Base-by-base conservation (phyloP, 1,140 invertebrate genomes). In the Neuroterus valhalla region DNA sequence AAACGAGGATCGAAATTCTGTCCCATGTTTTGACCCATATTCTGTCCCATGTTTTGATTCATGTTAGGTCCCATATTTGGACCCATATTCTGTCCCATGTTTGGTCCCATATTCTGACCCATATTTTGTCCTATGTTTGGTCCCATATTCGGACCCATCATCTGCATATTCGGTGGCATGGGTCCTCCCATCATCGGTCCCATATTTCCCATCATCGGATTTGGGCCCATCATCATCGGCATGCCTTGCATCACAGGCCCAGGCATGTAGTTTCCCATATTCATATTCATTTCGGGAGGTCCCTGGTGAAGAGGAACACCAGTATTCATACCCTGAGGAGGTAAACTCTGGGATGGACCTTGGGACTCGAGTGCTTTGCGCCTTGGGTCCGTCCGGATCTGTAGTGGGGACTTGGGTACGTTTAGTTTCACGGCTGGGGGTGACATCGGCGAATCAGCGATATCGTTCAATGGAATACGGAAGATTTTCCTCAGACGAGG, bases 401-500 rank as follows among this genome's bases (percentile, higher is more conserved):
- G 83, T 0, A 86, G 89, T 50, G 88, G 88, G 0, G 88, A 89
- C 70, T 89, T 90, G 0, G 88, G 88, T 1, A 83, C 86, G 2
- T 89, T 89, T 4, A 81, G 74, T 42, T 85, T 85, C 5, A 85
- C 70, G 4, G 87, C 87, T 38, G 88, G 86, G 0, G 89, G 89
- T 1, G 88, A 88, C 86, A 90, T 89, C 11, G 88, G 86, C 2
- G 89, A 87, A 77, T 90, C 89, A 1, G 89, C 84, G 15, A 88
- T 19, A 31, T 94, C 93, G 12, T 92, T 90, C 44, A 91, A 88
- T 3, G 91, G 90, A 46, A 94, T 83, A 50, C 94, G 91, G 82
- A 95, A 94, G 46, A 96, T 94, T 87, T 94, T 95, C 74, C 93
- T 90, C 72, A 95, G 81, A 50, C 94, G 90, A 0, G 94, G 94